These are phyloP conservation scores for Drosophila subsilvestris DNA, from an alignment of 2,888 invertebrate species.

Conservation along the genomic window DNA sequence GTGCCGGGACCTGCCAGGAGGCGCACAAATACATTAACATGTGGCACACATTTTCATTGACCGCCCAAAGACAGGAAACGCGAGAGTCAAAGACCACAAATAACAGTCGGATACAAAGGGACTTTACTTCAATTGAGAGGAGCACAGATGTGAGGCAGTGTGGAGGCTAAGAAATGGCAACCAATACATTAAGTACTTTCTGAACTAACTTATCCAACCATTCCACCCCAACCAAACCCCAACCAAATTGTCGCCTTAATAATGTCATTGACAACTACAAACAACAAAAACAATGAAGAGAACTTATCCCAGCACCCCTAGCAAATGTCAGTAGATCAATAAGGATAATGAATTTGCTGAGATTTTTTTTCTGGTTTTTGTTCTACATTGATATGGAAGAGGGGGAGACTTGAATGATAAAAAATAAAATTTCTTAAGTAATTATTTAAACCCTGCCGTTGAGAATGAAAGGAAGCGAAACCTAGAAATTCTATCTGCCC, in stretches of 20 bases:
- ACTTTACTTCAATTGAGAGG: slow-evolving; percentile 35
- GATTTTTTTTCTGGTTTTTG: neutral
- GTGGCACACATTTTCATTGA: slow-evolving; percentile 63
- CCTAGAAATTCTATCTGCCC: too few species aligned
- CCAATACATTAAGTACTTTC: slow-evolving; percentile 48
- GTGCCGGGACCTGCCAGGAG: slow-evolving; percentile 38
- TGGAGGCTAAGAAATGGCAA: slow-evolving; percentile 2
- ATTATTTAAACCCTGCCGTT: neutral
- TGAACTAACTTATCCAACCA: slow-evolving; percentile 13
- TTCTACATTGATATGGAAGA: too few species aligned
- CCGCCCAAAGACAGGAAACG: slow-evolving; percentile 42
- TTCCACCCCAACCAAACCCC: slow-evolving; percentile 15
- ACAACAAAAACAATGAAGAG: slow-evolving; percentile 37
- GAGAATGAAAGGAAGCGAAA: too few species aligned
- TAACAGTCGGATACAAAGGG: slow-evolving; percentile 34
- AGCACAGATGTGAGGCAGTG: neutral
- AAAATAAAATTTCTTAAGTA: neutral
- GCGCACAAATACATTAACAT: slow-evolving; percentile 65
- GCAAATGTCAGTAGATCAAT: slow-evolving; percentile 32
- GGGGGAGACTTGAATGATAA: neutral
- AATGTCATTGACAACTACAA: slow-evolving; percentile 64
- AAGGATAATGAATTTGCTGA: slow-evolving; percentile 47
- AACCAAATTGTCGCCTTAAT: slow-evolving; percentile 72
- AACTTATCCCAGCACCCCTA: slow-evolving; percentile 12
- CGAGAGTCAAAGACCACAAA: slow-evolving; percentile 25